Conservation (phyloP, 1,140 invertebrate species). For the Pogonognathellus flavescens region DNA sequence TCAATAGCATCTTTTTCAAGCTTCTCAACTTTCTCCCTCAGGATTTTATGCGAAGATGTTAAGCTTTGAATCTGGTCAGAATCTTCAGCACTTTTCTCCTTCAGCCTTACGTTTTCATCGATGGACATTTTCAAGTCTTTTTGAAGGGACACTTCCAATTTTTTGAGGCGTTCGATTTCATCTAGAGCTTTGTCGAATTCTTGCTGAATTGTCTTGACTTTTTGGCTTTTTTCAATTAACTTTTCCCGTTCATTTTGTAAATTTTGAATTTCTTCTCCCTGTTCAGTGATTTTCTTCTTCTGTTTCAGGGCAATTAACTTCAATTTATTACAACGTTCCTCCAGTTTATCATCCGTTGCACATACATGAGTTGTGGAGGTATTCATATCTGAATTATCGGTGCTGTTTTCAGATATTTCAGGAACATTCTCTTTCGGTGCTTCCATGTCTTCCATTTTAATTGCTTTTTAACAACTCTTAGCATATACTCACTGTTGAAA, state of each 20-base stretch:
- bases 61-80: slow-evolving; percentile 52
- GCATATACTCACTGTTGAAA: too few species aligned
- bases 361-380: neutral
- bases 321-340: slow-evolving; percentile 65
- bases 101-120: slow-evolving; percentile 62
- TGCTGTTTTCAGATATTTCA: neutral
- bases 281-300: slow-evolving; percentile 62
- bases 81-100: slow-evolving; percentile 52
- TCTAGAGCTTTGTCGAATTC: slow-evolving; percentile 66
- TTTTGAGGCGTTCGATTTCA: slow-evolving; percentile 65
- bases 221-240: slow-evolving; percentile 60
- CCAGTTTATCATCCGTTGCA: slow-evolving; percentile 47
- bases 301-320: slow-evolving; percentile 62
- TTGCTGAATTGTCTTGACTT: slow-evolving; percentile 63
- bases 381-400: slow-evolving; percentile 2
- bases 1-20: slow-evolving; percentile 51
- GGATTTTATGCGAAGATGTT: slow-evolving; percentile 56
- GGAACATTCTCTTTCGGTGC: slow-evolving; percentile 3
- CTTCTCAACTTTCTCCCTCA: slow-evolving; percentile 64
- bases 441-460: neutral
- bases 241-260: slow-evolving; percentile 57
- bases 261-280: slow-evolving; percentile 60
- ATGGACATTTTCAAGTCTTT: slow-evolving; percentile 64
- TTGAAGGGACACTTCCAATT: slow-evolving; percentile 55
- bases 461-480: neutral